Base-by-base conservation (phyloP, 2,888 invertebrate species). In the Drosophila prolongata region DNA sequence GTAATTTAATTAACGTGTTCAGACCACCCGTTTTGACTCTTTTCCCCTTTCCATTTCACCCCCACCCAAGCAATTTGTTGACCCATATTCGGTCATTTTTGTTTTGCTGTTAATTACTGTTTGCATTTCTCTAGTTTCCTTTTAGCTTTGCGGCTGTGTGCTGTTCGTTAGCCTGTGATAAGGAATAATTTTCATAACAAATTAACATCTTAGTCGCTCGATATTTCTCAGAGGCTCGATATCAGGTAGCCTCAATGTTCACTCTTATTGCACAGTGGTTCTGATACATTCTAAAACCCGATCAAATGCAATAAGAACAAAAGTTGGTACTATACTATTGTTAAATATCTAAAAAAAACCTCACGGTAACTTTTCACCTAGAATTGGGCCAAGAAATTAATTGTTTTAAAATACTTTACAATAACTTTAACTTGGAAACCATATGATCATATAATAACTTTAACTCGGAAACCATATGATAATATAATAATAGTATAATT, bases 1-100 rank as follows among this genome's bases (percentile, higher is more conserved):
- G 70, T 82, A 79, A 86, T 81, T 82, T 65, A 82, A 81, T 85
- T 81, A 81, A 78, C 80, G 75, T 60, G 30, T 79, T 78, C 66
- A 66, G 59, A 50, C 64, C 37, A 30, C 47, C 47, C 47, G 14
- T 34, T 47, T 6, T 10, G 47, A 10, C 5, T 10, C 35, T 35
- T 35, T 47, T 16, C 40, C 14, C 6, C 24, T 50, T 19, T 16
- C 46, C n/a, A 42, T 27, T 27, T 10, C 14, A 9, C 14, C 5
- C 16, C 16, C 1, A 24, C 9, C 37, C 19, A 40, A 42, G 16
- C 57, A 67, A 58, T 54, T 64, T 60, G 62, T 62, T 58, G 84
- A 80, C 84, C 84, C 59, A 80, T 68, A 73, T 81, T 50, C 42
- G 27, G 27, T 50, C 37, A 50, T 44, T 75, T 73, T 64, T 68